Evolutionary conservation across 2,113 vertebrate species (phyloP).

Genomic region (Pomatorhinus ruficollis): DNA sequence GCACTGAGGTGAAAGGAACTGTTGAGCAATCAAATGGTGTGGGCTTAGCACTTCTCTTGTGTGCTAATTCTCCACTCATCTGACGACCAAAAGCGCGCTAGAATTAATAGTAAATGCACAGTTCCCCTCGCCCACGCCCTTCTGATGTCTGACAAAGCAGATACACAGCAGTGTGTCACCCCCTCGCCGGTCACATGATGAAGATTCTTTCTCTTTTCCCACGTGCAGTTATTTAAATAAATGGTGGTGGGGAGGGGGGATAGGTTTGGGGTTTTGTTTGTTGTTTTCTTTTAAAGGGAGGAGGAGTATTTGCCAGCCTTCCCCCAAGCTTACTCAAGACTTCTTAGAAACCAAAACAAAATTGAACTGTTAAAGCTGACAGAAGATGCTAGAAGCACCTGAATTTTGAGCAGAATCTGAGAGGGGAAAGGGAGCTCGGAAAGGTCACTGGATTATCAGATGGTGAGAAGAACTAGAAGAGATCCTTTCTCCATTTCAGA

Average conservation of each 20-base stretch:
- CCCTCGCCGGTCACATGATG: fast-evolving
- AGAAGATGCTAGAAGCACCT: neutral
- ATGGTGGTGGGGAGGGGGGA: neutral
- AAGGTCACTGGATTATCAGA: neutral
- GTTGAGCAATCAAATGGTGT: neutral
- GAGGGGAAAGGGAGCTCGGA: neutral
- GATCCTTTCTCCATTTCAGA: neutral
- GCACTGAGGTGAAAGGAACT: neutral
- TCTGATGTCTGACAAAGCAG: neutral
- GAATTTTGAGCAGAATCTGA: neutral
- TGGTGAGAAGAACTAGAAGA: neutral
- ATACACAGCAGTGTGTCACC: neutral
- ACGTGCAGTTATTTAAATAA: neutral
- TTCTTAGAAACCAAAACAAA: neutral
- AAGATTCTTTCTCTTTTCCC: neutral
- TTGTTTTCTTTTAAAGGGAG: neutral
- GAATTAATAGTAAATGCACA: neutral
- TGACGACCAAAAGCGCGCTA: neutral
- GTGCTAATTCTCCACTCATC: neutral
- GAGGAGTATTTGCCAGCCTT: neutral
- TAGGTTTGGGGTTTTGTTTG: neutral
- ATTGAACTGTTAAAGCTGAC: neutral
- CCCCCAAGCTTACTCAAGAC: neutral
- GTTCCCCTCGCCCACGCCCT: neutral
- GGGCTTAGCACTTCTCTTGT: neutral